Evolutionary conservation across 1,140 invertebrate genomes (phyloP), one percentile per base, ranked within the genome.

Genomic region (Drosophila tristis): DNA sequence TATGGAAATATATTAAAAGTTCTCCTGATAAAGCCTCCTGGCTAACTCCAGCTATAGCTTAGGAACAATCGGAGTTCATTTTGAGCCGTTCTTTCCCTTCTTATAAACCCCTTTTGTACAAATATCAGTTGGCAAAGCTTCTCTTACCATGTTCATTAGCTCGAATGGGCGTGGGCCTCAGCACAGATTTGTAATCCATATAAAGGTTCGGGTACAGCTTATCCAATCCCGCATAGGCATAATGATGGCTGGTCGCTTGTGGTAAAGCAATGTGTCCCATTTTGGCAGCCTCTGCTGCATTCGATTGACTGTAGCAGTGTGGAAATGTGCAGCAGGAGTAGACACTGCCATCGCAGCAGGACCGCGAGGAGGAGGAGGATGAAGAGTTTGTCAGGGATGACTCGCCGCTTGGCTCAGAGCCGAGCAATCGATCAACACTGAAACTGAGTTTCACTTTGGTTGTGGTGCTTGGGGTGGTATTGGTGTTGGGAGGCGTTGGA

Each of bases 361-460:
- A 62, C 35, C 61, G 43, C 0, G 62, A 15, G 7, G 55, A 49
- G 5, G 66, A 44, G 5, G 53, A 25, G 7, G 25, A 29, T 4
- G 65, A 20, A 15, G 26, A 35, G 16, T 26, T 43, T 5, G 15
- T 26, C 20, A 50, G 42, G 4, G 67, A 55, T 42, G 67, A 55
- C 35, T 76, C 63, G 20, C 23, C 63, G 20, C 23, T 48, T 47
- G 79, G 66, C 25, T 86, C 82, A 16, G 71, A 63, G 64, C 84
- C 74, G 26, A 91, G 50, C 13, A 91, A 62, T 35, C 90, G 80
- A 72, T 91, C 90, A 15, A 91, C 90, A 79, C 90, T 91, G 67
- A 91, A 91, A 73, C 90, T 91, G 9, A 91, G 76, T 74, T 84
- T 86, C 56, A 91, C 80, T 90, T 91, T 87, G 50, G 90, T 91